These are phyloP conservation scores for Cryptus armator DNA, from an alignment of 2,888 invertebrate species.

Conservation along the genomic window DNA sequence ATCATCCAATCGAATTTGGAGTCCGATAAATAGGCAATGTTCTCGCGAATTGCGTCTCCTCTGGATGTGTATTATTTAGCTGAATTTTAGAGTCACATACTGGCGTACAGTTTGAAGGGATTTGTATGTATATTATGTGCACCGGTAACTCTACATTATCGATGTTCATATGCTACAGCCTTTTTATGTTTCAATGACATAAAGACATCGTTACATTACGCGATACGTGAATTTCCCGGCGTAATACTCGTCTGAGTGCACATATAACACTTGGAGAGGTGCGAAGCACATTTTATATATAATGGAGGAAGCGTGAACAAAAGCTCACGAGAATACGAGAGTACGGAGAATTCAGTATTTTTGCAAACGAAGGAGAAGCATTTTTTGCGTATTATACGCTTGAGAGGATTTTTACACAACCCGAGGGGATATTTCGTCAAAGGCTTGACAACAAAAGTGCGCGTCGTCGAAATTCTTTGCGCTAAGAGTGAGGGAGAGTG, in stretches of 20 bases:
- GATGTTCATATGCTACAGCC: no score
- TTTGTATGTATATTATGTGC: no score
- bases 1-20: no score
- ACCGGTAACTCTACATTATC: no score
- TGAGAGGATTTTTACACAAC: constrained; percentile 12
- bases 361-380: background rate
- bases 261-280: background rate
- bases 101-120: no score
- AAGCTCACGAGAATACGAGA: background rate
- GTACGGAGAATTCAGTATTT: background rate
- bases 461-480: constrained; percentile 32
- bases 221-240: background rate
- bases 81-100: no score
- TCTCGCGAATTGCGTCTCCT: no score
- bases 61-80: no score
- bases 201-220: no score
- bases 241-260: background rate
- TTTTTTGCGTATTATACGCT: constrained; percentile 4
- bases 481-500: background rate
- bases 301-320: background rate
- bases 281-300: background rate
- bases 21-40: no score
- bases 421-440: constrained; percentile 5
- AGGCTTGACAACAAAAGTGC: constrained; percentile 18
- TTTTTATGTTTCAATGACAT: no score